A percentile compares a stretch with the other conserved stretches of the same genome.
phyloP scores from a whole-genome alignment of 2,797 vertebrate genomes.

The Arrhamphus sclerolepis region DNA sequence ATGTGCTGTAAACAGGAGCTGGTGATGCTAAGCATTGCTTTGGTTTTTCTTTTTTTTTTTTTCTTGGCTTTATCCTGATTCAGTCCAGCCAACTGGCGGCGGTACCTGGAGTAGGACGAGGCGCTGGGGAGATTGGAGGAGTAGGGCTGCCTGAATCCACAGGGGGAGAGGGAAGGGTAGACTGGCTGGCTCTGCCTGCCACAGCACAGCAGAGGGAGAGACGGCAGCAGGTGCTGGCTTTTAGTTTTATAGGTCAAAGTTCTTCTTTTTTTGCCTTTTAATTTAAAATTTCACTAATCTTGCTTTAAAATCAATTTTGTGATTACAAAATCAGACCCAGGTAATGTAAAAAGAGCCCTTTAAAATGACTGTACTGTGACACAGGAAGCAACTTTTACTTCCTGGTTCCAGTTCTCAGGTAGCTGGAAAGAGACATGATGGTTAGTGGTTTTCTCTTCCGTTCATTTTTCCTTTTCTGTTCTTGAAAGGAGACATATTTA shows the following conservation, averaged over 20 bases:
- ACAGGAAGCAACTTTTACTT: too few relatives aligned
- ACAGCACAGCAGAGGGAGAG: conserved; percentile 73
- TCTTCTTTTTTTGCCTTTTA: neutral
- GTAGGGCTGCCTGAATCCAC: conserved; percentile 97
- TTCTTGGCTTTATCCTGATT: conserved; percentile 7
- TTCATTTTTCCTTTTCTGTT: too few relatives aligned
- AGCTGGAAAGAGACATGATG: too few relatives aligned
- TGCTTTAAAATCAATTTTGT: neutral
- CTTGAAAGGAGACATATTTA: too few relatives aligned
- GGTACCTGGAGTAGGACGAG: conserved; percentile 96
- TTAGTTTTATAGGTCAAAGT: conserved; percentile 36
- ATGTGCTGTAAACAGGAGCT: conserved; percentile 61
- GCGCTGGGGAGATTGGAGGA: conserved; percentile 88
- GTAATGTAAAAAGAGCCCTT: neutral
- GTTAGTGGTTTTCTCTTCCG: too few relatives aligned
- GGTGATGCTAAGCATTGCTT: conserved; percentile 40
- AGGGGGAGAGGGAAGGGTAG: conserved; percentile 93
- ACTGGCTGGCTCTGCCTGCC: conserved; percentile 98
- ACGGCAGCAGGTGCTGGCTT: conserved; percentile 53
- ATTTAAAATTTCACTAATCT: neutral
- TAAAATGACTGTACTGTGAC: neutral
- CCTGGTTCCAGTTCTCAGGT: too few relatives aligned
- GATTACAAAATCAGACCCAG: neutral
- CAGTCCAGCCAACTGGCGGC: conserved; percentile 76
- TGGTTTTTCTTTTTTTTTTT: neutral